phyloP scores from a whole-genome alignment of 2,888 invertebrate species.

The Chrysolina haemoptera region DNA sequence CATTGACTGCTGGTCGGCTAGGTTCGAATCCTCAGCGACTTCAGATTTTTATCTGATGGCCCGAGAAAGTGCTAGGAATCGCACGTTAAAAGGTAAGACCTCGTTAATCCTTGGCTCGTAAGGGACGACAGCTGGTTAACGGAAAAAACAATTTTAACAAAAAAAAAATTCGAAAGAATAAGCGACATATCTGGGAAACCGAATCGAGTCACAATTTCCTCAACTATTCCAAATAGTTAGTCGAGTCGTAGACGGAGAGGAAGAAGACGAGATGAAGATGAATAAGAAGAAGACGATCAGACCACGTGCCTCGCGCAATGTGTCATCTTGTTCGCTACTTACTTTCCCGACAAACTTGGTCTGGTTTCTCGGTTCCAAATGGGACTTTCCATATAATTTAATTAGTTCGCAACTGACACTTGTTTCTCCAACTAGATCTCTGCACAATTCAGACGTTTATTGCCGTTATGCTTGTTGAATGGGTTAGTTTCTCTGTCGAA shows the following conservation, averaged over 20 bases:
- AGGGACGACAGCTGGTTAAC: too few species aligned
- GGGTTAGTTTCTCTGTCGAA: neutral
- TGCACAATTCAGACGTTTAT: conserved; percentile 17
- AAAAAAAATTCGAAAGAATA: too few species aligned
- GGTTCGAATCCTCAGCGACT: too few species aligned
- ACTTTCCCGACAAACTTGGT: conserved; percentile 21
- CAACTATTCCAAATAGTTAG: neutral
- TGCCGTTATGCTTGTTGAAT: conserved; percentile 19
- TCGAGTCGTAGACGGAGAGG: neutral
- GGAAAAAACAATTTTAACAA: too few species aligned
- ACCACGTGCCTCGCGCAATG: conserved; percentile 26
- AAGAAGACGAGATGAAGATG: conserved; percentile 14
- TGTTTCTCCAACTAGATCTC: conserved; percentile 32
- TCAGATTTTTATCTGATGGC: too few species aligned
- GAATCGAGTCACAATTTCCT: neutral
- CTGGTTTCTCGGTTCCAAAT: conserved; percentile 34
- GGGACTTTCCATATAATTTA: conserved; percentile 41
- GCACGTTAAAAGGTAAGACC: too few species aligned
- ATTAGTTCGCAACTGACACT: conserved; percentile 44
- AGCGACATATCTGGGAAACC: too few species aligned
- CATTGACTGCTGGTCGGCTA: too few species aligned
- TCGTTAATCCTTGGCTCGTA: too few species aligned
- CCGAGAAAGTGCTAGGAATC: too few species aligned
- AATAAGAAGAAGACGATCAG: conserved; percentile 14
- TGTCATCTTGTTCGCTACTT: conserved; percentile 29